Evolutionary conservation across 2,888 invertebrate species (phyloP), one percentile per base, ranked within the genome.

Genomic region (Drosophila lutescens): DNA sequence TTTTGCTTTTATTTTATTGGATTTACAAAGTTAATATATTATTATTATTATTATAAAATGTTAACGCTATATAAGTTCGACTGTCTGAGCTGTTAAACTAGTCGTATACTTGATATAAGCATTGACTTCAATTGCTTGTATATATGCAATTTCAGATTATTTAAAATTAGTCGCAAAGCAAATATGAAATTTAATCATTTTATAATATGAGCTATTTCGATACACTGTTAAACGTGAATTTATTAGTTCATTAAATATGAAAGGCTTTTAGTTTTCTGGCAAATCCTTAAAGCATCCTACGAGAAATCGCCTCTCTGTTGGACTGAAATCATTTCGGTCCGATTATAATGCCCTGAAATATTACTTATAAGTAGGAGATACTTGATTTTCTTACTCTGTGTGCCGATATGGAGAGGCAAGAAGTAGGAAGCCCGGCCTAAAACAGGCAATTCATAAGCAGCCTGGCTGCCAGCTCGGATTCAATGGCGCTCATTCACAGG

Each of bases 401-500:
- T 41, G 2, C 10, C 10, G 5, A 32, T 13, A 47, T 34, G 10
- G 15, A 32, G 15, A 36, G 47, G 8, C 34, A 12, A 32, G 36
- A 26, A 47, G 65, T 17, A 26, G 13, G 54, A 66, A 67, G 63
- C 60, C 72, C 62, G 71, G 77, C 80, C 86, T 76, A 69, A 81
- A 85, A 79, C 62, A 77, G 76, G 77, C 80, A 83, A 83, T 85
- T 87, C 80, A 82, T 70, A 83, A 77, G 71, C 72, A 65, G 47
- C 54, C 34, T 12, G 55, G 44, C 62, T 57, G 54, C 69, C 85
- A 69, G 76, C 70, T 70, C 62, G 69, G 72, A 77, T 83, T 87
- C 88, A 87, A 85, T 85, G 88, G 73, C 69, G 76, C 54, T 80
- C 80, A 88, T 88, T 85, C 83, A 87, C 75, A 71, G 83, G 80